Evolutionary conservation across 2,888 invertebrate species (phyloP).

Genomic region (Ceraclea dissimilis): DNA sequence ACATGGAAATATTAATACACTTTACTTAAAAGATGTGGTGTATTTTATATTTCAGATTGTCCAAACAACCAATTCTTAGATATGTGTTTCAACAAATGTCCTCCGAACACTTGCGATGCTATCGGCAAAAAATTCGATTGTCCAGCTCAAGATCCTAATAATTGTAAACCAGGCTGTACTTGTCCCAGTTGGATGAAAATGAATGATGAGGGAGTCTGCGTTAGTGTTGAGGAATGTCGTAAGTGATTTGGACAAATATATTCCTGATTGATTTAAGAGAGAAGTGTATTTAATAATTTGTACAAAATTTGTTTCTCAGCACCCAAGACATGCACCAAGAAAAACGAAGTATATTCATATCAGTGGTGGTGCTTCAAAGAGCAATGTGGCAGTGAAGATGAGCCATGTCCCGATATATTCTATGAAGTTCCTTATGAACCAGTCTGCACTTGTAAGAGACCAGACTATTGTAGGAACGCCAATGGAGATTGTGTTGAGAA

Average conservation of each 20-base stretch:
- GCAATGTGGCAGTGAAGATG: background rate
- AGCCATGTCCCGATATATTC: background rate
- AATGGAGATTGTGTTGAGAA: conserved; percentile 8
- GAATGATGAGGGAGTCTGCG: conserved; percentile 7
- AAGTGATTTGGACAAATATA: conserved; percentile 6
- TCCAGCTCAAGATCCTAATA: conserved; percentile 1
- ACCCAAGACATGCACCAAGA: background rate
- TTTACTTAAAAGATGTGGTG: no score
- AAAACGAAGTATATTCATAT: background rate
- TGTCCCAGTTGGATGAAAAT: conserved; percentile 1
- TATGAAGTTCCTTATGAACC: conserved; percentile 5
- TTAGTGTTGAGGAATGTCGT: conserved; percentile 8
- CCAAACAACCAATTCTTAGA: conserved; percentile 1
- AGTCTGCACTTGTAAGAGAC: conserved; percentile 11
- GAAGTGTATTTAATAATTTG: background rate
- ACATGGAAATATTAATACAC: no score
- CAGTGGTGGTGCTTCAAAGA: background rate
- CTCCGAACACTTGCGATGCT: conserved; percentile 9
- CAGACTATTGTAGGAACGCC: conserved; percentile 9
- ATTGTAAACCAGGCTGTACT: conserved; percentile 10
- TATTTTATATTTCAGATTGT: conserved; percentile 2
- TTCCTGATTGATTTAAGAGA: background rate
- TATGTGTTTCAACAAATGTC: conserved; percentile 7
- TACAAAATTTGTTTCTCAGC: background rate
- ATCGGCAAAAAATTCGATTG: conserved; percentile 6